Conservation (phyloP, 1,140 invertebrate species). For the Drosophila ogumai region DNA sequence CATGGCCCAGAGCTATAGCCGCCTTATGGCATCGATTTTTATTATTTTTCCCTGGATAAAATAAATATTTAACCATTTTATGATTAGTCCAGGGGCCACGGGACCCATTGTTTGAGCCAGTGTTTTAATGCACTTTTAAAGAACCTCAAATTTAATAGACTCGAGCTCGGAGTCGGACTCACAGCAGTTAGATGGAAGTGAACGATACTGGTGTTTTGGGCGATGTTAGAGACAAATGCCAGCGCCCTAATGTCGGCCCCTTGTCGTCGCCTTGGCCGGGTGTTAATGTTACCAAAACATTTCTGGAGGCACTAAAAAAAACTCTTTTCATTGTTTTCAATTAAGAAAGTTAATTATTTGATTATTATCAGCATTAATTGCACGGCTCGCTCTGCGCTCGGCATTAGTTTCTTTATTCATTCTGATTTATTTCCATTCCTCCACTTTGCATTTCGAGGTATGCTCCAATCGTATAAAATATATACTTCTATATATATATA, state of each 20-base stretch:
- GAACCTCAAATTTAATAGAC: constrained; percentile 78
- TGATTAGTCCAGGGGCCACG: constrained; percentile 41
- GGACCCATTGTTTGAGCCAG: constrained; percentile 36
- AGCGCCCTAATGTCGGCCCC: constrained; percentile 35
- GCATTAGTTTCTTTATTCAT: constrained; percentile 33
- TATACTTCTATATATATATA: constrained; percentile 48
- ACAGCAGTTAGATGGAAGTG: constrained; percentile 33
- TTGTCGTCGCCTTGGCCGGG: constrained; percentile 42
- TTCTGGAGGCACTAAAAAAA: constrained; percentile 50
- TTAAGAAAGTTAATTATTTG: constrained; percentile 84
- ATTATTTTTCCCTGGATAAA: constrained; percentile 73
- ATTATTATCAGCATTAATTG: constrained; percentile 81
- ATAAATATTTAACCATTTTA: constrained; percentile 80
- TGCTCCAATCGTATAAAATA: constrained; percentile 2
- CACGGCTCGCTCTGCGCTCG: constrained; percentile 30
- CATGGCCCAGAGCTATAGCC: constrained; percentile 4
- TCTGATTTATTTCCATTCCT: constrained; percentile 60
- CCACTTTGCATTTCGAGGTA: constrained; percentile 38
- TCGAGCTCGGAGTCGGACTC: constrained; percentile 1
- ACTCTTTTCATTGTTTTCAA: constrained; percentile 82
- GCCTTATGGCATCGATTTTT: constrained; percentile 79
- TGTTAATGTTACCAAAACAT: constrained; percentile 83
- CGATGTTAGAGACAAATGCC: constrained; percentile 39
- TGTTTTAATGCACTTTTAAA: constrained; percentile 78
- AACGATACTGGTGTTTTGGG: constrained; percentile 6